phyloP scores from a whole-genome alignment of 35 echinoderm and acorn worm genomes.

The Patiria miniata region DNA sequence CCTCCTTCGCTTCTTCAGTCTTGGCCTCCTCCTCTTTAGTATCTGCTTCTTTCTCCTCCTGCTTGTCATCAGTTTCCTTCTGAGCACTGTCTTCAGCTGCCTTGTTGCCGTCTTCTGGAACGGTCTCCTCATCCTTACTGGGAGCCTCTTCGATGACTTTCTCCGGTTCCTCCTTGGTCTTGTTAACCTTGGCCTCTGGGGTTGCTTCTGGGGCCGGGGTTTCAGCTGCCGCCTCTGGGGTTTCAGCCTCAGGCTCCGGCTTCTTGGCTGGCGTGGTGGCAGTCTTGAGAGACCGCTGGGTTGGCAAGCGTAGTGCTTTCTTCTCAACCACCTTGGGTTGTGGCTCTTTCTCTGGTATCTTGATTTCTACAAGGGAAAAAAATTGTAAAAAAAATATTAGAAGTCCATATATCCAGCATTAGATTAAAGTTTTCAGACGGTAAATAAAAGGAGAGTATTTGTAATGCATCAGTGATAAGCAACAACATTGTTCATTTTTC shows the following conservation, averaged over 20 bases:
- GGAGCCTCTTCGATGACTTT: no score
- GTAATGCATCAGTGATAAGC: no score
- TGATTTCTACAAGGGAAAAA: background rate
- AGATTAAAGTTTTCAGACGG: no score
- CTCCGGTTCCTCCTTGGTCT: no score
- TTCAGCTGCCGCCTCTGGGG: background rate
- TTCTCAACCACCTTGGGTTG: background rate
- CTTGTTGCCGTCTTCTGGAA: no score
- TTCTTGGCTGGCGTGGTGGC: background rate
- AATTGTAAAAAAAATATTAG: background rate
- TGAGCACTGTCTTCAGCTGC: no score
- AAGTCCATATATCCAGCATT: no score
- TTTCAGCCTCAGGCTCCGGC: background rate
- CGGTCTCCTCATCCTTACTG: no score
- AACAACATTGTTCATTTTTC: no score
- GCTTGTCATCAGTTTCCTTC: no score
- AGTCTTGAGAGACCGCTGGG: background rate
- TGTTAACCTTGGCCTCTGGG: background rate
- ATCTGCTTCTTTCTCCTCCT: no score
- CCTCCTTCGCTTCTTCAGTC: background rate
- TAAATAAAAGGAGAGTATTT: no score
- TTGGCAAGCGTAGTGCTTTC: conserved; percentile 20
- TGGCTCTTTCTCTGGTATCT: background rate
- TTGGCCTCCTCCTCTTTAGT: background rate
- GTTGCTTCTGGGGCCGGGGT: background rate